Evolutionary conservation across 2,888 invertebrate genomes (phyloP), one percentile per base, ranked within the genome.

Genomic region (Aphidoletes aphidimyza): DNA sequence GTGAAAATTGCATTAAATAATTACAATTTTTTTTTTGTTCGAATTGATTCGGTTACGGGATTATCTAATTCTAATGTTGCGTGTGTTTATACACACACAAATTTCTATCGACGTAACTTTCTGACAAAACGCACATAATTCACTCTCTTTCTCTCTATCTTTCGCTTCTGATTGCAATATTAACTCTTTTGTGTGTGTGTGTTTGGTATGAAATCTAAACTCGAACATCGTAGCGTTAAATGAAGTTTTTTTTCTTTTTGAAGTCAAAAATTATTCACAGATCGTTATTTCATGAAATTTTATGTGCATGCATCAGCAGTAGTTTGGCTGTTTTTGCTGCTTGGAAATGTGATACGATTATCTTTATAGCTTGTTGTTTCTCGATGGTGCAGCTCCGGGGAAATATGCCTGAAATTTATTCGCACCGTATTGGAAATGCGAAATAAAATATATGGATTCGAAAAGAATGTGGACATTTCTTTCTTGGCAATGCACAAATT

Each of bases 11-110:
- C 69, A 69, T 69, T 69, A 69, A 69, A 69, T 69, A 69, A 69
- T 69, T 69, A 30, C 69, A 69, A 30, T 54, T 54, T 6, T 39
- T 39, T 39, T 39, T 39, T 39, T 39, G 39, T 39, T 47, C 17
- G 47, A 47, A 69, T 69, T 69, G 69, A 69, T 69, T 30, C 30
- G 69, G 69, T 69, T 54, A 22, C 5, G 11, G 69, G 69, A 69
- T 69, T 69, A 69, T 69, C 69, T 69, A 69, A 69, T 69, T 69
- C 69, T 69, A 69, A 69, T 69, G n/a, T 34, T 69, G 69, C 69
- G 69, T 69, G 69, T 30, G n/a, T n/a, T n/a, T n/a, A n/a, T n/a
- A n/a, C 54, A 54, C 22, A 54, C 54, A 54, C 1, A 69, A 26
- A 3, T 3, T 54, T 22, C 3, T 54, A 47, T 8, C 54, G 69